Evolutionary conservation across 2,888 invertebrate genomes (phyloP).

Genomic region (Seira sanloemensis): DNA sequence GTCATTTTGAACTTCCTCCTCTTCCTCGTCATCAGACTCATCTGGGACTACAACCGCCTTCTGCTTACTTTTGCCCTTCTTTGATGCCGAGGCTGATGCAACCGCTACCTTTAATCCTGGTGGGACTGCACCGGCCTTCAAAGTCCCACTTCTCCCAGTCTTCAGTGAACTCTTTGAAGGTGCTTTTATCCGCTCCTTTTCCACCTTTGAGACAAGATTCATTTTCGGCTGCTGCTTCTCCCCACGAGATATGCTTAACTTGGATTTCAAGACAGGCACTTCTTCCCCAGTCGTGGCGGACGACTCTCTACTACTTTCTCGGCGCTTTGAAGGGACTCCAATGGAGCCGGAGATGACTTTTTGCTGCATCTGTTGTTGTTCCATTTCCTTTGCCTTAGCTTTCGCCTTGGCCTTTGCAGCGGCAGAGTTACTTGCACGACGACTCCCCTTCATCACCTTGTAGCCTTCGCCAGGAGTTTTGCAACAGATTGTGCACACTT

Average conservation of each 20-base stretch:
- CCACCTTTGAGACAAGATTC: constrained; percentile 58
- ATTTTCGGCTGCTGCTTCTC: constrained; percentile 66
- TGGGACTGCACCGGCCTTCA: constrained; percentile 46
- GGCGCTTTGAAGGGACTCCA: constrained; percentile 11
- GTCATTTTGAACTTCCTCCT: constrained; percentile 39
- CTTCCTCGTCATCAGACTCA: constrained; percentile 66
- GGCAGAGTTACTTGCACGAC: constrained; percentile 16
- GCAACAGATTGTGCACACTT: constrained; percentile 90
- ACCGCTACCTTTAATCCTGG: constrained; percentile 25
- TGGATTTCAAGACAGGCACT: constrained; percentile 70
- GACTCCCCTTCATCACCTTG: constrained; percentile 23
- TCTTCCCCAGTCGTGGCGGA: constrained; percentile 31
- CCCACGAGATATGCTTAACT: constrained; percentile 69
- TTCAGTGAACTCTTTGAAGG: constrained; percentile 35
- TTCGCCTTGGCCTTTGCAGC: constrained; percentile 29
- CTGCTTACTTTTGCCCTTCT: constrained; percentile 14
- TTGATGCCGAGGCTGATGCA: background rate
- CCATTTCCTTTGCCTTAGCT: constrained; percentile 17
- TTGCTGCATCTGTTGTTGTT: constrained; percentile 6
- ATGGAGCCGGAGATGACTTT: background rate
- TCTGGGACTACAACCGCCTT: constrained; percentile 29
- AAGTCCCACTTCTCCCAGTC: constrained; percentile 45
- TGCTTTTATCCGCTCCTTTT: constrained; percentile 52
- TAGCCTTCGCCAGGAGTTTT: constrained; percentile 79
- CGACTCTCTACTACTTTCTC: constrained; percentile 19